Evolutionary conservation across 2,113 vertebrate genomes (phyloP).

Genomic region (Ceyx margarethae): DNA sequence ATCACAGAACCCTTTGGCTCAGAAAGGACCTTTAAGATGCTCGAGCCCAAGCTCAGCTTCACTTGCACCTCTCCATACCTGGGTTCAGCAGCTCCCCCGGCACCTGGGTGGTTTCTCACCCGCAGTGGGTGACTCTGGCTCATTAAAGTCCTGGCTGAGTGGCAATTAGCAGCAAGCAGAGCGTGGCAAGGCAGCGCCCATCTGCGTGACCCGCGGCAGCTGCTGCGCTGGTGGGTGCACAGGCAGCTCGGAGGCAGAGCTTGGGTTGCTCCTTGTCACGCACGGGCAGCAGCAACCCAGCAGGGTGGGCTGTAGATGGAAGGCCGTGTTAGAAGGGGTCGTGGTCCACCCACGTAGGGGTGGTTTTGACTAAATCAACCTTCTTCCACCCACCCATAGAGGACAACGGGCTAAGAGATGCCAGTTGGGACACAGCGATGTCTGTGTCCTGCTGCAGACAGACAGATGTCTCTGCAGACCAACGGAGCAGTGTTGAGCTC

Average conservation of each 20-base stretch:
- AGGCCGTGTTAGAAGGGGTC: not conserved
- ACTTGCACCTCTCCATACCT: rapidly evolving
- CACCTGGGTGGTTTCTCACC: not conserved
- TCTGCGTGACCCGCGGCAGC: not conserved
- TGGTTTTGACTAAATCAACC: not conserved
- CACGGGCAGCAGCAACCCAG: rapidly evolving
- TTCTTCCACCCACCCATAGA: not conserved
- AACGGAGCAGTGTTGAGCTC: not conserved
- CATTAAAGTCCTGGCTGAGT: not conserved
- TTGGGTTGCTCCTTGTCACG: not conserved
- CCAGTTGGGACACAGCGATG: not conserved
- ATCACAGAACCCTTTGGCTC: too few species aligned
- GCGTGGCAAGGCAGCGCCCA: rapidly evolving
- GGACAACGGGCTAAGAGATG: not conserved
- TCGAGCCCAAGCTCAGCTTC: too few species aligned
- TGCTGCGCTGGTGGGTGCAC: not conserved
- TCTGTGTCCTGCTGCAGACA: not conserved
- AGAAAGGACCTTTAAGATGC: too few species aligned
- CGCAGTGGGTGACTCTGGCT: rapidly evolving
- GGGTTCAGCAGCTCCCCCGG: not conserved
- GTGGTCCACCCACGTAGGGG: not conserved
- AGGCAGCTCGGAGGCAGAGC: not conserved
- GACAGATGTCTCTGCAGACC: not conserved
- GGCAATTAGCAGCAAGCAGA: not conserved
- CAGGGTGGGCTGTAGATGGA: not conserved